Evolutionary conservation across 1,140 invertebrate species (phyloP), one percentile per base, ranked within the genome.

Genomic region (Scylla paramamosain): DNA sequence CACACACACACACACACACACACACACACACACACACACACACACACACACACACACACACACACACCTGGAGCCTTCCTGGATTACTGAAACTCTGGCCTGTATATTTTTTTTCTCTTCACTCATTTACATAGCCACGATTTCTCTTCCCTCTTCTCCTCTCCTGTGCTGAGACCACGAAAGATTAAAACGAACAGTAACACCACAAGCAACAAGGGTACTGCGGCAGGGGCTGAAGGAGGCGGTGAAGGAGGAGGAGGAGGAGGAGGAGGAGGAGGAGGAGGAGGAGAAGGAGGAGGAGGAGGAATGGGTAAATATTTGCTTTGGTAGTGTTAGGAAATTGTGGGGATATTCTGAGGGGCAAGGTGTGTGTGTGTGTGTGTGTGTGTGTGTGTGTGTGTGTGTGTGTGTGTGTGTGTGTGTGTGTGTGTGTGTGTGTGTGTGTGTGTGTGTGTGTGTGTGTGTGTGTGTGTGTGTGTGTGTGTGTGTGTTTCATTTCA

Each of bases 401-500:
- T 89, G 32, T 14, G 48, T 39, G 32, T 14, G 48, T 89, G 32
- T 14, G 32, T 89, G 87, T 39, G 87, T 89, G 32, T 39, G 32
- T 89, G 32, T 39, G 32, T 89, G 32, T 39, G 32, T 89, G 32
- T 39, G 32, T 89, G 32, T 39, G 32, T 89, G 32, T 39, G 32
- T 89, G 32, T 39, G 32, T 89, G 32, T 39, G 32, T 45, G 32
- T 39, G 32, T 87, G 28, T 87, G 28, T 87, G 28, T 87, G 28
- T 87, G 28, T 87, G 28, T 87, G 45, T 87, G 28, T 87, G 28
- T 87, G 48, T 14, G 48, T 89, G 48, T 89, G 67, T 77, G 67
- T 77, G 48, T 89, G 77, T 92, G 29, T 32, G 52, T 32, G 29
- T 31, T 28, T 77, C 28, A 92, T 89, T 67, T 77, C 67, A 77